phyloP scores from a whole-genome alignment of 1,140 invertebrate species.

The Holotrichia oblita region DNA sequence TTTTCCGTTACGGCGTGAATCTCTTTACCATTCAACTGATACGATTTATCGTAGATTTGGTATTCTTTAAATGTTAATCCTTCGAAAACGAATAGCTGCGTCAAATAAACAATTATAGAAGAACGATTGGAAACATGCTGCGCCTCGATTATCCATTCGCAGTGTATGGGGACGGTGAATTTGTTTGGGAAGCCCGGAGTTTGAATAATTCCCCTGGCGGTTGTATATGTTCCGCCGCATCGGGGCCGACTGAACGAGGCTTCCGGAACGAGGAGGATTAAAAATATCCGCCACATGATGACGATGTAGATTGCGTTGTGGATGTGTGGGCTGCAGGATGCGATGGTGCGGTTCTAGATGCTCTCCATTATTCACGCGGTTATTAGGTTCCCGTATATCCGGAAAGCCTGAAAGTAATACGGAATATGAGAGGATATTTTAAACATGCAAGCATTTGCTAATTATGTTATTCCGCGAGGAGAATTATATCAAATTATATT shows the following conservation, averaged over 20 bases:
- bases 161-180: slow-evolving; percentile 76
- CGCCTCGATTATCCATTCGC: slow-evolving; percentile 87
- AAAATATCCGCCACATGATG: slow-evolving; percentile 39
- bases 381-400: slow-evolving; percentile 15
- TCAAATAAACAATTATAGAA: slow-evolving; percentile 86
- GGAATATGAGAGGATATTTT: neutral
- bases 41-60: slow-evolving; percentile 77
- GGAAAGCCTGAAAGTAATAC: slow-evolving; percentile 19
- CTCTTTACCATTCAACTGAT: slow-evolving; percentile 70
- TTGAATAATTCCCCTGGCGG: slow-evolving; percentile 73
- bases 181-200: slow-evolving; percentile 84
- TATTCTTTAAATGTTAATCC: slow-evolving; percentile 83
- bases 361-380: slow-evolving; percentile 20
- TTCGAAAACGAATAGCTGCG: slow-evolving; percentile 84
- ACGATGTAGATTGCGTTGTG: neutral
- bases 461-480: no score
- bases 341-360: neutral
- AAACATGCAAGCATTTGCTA: no score
- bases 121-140: slow-evolving; percentile 64
- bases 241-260: slow-evolving; percentile 46
- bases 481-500: no score
- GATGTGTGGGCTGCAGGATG: neutral
- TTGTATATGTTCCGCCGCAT: slow-evolving; percentile 72
- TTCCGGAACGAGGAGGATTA: slow-evolving; percentile 36
- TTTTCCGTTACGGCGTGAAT: slow-evolving; percentile 74